Evolutionary conservation across 2,888 invertebrate species (phyloP).

Genomic region (Panzeria rudis): DNA sequence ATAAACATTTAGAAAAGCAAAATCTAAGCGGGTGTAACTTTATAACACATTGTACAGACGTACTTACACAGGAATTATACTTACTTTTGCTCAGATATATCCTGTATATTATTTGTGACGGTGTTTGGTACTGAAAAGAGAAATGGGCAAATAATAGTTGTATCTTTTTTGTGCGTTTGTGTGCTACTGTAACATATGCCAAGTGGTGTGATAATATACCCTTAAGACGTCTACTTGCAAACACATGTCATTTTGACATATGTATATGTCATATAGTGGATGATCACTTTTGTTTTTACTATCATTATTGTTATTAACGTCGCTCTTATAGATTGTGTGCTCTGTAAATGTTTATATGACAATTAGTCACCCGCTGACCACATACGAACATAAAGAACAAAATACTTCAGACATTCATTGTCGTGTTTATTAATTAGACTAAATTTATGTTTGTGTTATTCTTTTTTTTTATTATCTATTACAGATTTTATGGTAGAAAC

Average conservation of each 20-base stretch:
- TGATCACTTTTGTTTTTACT: slow-evolving; percentile 54
- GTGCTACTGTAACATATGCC: slow-evolving; percentile 63
- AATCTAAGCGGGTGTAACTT: slow-evolving; percentile 68
- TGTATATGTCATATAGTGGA: slow-evolving; percentile 68
- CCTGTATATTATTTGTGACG: slow-evolving; percentile 15
- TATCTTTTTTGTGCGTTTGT: background rate
- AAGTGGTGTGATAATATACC: slow-evolving; percentile 70
- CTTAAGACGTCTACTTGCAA: slow-evolving; percentile 70
- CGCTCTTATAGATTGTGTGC: slow-evolving; percentile 15
- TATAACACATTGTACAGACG: slow-evolving; percentile 43
- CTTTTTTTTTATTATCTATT: slow-evolving; percentile 14
- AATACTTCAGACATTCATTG: slow-evolving; percentile 41
- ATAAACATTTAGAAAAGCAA: slow-evolving; percentile 48
- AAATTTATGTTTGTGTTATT: slow-evolving; percentile 56
- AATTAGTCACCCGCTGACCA: slow-evolving; percentile 73
- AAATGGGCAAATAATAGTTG: slow-evolving; percentile 16
- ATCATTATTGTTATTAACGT: slow-evolving; percentile 52
- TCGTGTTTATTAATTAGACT: slow-evolving; percentile 62
- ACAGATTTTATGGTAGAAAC: slow-evolving; percentile 2
- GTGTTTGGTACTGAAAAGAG: background rate
- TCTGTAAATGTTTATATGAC: slow-evolving; percentile 70
- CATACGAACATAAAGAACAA: slow-evolving; percentile 21
- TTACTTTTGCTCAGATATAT: background rate
- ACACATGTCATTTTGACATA: slow-evolving; percentile 69
- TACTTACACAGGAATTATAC: background rate